Evolutionary conservation across 2,888 invertebrate species (phyloP), one percentile per base, ranked within the genome.

Genomic region (Pollenia griseotomentosa): DNA sequence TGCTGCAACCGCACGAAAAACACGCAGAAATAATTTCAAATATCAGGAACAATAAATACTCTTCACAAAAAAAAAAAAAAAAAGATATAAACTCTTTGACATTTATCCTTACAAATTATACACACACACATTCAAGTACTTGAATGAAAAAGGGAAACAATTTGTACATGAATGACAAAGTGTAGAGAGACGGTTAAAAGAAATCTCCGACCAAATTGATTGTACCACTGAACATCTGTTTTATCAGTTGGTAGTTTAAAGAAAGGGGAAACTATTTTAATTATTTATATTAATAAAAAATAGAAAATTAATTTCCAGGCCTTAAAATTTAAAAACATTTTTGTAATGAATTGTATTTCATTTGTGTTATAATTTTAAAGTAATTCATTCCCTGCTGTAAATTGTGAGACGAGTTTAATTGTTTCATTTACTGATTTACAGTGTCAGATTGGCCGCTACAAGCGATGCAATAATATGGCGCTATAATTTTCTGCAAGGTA

Each of bases 81-180:
- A 44, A 70, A 80, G 63, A 40, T 71, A 80, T 59, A 19, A 84
- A 85, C 85, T 81, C 85, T 86, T 86, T 90, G 90, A 90, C 91
- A 90, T 90, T 91, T 90, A 91, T 91, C 91, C 91, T 90, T 90
- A 88, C 88, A 90, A 91, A 90, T 90, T 88, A 75, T 55, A 53
- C 23, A 80, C 48, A 68, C 61, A 86, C 68, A 80, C 73, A 66
- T 48, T n/a, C 23, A 55, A 73, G 75, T 9, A 71, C 63, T 63
- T 51, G 40, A 68, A 88, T 89, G 89, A 89, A 90, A 89, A 90
- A 77, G 83, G 84, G 68, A 79, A 53, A 83, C 65, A 51, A 68
- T 40, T 81, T 33, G 12, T 48, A 57, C 12, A n/a, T 70, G 48
- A 61, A 71, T 61, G 44, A 53, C 53, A 80, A 80, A 63, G 33